A percentile compares a stretch with the other conserved stretches of the same genome.
Conservation (phyloP, 1,140 invertebrate genomes). For the Brevipalpus yothersi region DNA sequence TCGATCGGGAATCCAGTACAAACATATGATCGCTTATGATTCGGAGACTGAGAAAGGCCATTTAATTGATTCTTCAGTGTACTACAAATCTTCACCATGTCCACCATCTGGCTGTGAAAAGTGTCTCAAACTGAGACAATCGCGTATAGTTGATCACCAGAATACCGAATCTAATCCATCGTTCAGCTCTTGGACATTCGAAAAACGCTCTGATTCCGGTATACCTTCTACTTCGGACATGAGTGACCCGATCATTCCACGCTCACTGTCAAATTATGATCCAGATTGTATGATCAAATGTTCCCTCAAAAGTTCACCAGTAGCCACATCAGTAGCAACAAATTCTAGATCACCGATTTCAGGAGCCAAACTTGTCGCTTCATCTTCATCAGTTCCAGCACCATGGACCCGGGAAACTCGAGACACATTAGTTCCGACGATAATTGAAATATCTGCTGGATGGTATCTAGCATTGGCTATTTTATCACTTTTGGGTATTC, state of each 20-base stretch:
- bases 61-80: neutral
- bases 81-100: neutral
- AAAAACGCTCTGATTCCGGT: neutral
- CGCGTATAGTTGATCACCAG: neutral
- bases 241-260: neutral
- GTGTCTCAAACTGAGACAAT: neutral
- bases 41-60: neutral
- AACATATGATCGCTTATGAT: neutral
- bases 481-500: slow-evolving; percentile 18
- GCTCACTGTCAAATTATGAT: neutral
- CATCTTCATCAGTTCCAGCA: no score
- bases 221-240: neutral
- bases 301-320: no score
- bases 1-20: neutral
- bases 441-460: neutral
- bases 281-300: neutral
- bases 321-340: no score
- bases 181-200: neutral
- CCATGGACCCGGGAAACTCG: no score
- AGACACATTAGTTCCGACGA: neutral
- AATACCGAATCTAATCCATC: neutral
- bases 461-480: slow-evolving; percentile 22
- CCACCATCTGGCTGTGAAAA: neutral
- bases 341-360: no score
- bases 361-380: no score